Conservation (phyloP, 2,888 invertebrate species). For the Epinotia demarniana region DNA sequence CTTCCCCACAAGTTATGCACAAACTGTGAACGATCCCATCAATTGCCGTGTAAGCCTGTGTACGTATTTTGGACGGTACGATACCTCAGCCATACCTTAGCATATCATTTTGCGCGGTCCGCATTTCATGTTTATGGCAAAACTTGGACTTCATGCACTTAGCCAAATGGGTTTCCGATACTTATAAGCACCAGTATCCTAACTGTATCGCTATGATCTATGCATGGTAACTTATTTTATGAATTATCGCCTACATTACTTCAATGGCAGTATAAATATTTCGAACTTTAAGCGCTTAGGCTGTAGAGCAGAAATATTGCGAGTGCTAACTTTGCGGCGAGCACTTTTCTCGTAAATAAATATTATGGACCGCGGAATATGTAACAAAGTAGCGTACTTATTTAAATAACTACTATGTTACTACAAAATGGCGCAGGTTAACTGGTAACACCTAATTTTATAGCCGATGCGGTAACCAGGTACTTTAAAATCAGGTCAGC, state of each 20-base stretch:
- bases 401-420: constrained; percentile 18
- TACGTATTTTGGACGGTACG: constrained; percentile 39
- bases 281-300: constrained; percentile 47
- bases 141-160: constrained; percentile 83
- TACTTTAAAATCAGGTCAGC: constrained; percentile 35
- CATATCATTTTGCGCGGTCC: constrained; percentile 79
- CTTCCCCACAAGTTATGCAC: constrained; percentile 40
- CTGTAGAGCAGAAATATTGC: constrained; percentile 42
- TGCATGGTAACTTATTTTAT: constrained; percentile 67
- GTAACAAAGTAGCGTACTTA: constrained; percentile 26
- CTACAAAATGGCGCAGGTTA: constrained; percentile 14
- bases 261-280: constrained; percentile 54
- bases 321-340: constrained; percentile 34
- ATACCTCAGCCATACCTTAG: constrained; percentile 63
- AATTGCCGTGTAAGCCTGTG: constrained; percentile 40
- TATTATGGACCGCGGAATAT: constrained; percentile 26
- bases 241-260: constrained; percentile 68
- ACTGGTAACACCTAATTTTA: constrained; percentile 31
- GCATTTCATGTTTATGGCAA: constrained; percentile 83
- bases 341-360: constrained; percentile 38
- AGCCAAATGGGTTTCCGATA: constrained; percentile 83
- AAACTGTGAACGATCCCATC: constrained; percentile 44
- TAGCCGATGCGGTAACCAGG: constrained; percentile 34
- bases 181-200: constrained; percentile 75
- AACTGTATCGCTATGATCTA: constrained; percentile 72